Base-by-base conservation (phyloP, 2,888 invertebrate species). In the Tyria jacobaeae region DNA sequence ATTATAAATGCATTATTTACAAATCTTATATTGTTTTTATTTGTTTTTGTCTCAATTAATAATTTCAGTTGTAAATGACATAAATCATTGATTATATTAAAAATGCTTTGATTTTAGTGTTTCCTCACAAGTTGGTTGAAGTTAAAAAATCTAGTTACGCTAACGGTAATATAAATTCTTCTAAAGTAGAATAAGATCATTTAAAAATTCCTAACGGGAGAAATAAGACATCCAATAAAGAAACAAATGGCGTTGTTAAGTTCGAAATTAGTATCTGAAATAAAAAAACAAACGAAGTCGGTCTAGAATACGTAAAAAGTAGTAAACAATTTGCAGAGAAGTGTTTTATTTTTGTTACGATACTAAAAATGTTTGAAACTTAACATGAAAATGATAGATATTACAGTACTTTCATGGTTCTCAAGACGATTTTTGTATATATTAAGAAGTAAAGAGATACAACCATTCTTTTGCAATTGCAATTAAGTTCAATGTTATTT, bases 131-230 rank as follows among this genome's bases (percentile, higher is more conserved):
- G 7, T 31, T 31, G 27, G 27, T 31, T 4, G 21, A 47, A 24
- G 3, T 47, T 47, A 24, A 44, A 47, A 47, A 34, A 35, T 17
- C 14, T 21, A 58, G 12, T 17, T 24, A 17, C 27, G 14, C 2
- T 44, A 41, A 21, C 62, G 73, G 62, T 64, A n/a, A 66, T 62
- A 39, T 15, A n/a, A 53, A 68, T 64, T 61, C 53, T 49, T 15
- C n/a, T n/a, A 60, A 64, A 48, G 31, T 60, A n/a, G 14, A 62
- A 60, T 68, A 70, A 70, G 70, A 67, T 31, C 53, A 57, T 60
- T 9, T 48, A 53, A 55, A 65, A 57, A 60, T 66, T 52, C 61
- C 62, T 65, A 59, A 68, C 64, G 69, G 78, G 27, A 27, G n/a
- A n/a, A n/a, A n/a, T n/a, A n/a, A n/a, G n/a, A n/a, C n/a, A n/a